phyloP scores from a whole-genome alignment of 2,113 vertebrate species.

The Rhineura floridana region DNA sequence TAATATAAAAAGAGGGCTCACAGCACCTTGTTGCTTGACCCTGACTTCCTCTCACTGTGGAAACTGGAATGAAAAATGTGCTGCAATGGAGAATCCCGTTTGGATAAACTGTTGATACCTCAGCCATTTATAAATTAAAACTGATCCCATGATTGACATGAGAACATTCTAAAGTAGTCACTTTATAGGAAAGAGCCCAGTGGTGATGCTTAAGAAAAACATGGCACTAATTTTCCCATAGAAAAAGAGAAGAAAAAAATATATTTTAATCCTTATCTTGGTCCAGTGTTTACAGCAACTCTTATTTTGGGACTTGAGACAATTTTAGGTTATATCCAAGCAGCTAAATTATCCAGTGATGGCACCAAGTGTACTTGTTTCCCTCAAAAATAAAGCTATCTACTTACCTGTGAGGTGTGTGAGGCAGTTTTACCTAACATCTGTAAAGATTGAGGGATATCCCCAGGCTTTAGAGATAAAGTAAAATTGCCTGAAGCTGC shows the following conservation, averaged over 20 bases:
- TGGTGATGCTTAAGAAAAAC: background rate
- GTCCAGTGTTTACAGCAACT: background rate
- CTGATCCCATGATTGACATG: background rate
- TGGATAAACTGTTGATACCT: background rate
- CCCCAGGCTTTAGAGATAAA: too few relatives aligned
- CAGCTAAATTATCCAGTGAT: background rate
- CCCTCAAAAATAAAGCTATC: background rate
- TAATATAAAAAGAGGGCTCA: too few relatives aligned
- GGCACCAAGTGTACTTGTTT: background rate
- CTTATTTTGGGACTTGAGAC: background rate
- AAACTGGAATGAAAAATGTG: too few relatives aligned
- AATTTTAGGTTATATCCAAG: background rate
- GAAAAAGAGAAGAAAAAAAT: background rate
- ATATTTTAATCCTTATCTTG: background rate
- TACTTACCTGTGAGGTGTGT: background rate
- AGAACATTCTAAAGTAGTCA: background rate
- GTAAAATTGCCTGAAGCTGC: too few relatives aligned
- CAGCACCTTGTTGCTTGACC: too few relatives aligned
- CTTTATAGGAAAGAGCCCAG: background rate
- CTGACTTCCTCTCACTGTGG: background rate
- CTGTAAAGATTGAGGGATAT: too few relatives aligned
- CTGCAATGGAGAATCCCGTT: background rate
- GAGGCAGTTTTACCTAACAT: background rate
- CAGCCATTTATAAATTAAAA: background rate
- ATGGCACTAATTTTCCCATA: background rate